A percentile compares a stretch with the other conserved stretches of the same genome.
Evolutionary conservation across 2,797 vertebrate genomes (phyloP).

Genomic region (Chelmon rostratus): DNA sequence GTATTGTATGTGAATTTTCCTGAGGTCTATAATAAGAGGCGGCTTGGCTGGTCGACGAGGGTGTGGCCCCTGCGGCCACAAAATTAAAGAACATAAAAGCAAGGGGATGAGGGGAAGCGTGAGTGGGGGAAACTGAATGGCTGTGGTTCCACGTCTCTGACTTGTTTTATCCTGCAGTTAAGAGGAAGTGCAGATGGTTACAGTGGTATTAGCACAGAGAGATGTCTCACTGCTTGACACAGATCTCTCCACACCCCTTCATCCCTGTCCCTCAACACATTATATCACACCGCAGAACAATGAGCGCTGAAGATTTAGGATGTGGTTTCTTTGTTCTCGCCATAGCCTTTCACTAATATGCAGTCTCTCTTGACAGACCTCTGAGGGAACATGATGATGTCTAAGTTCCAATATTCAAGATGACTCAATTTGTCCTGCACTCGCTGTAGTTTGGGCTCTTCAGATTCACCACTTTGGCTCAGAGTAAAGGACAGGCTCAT

Average conservation of each 20-base stretch:
- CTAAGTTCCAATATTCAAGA: constrained; percentile 37
- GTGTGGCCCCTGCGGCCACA: constrained; percentile 78
- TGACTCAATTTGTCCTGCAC: constrained; percentile 55
- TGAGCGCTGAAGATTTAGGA: constrained; percentile 41
- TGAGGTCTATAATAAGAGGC: constrained; percentile 84
- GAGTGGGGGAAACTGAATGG: constrained; percentile 65
- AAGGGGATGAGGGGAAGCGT: constrained; percentile 75
- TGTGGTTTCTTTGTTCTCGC: constrained; percentile 49
- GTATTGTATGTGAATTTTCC: constrained; percentile 78
- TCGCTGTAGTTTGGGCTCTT: constrained; percentile 24
- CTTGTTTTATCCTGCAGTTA: constrained; percentile 61
- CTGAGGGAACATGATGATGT: constrained; percentile 36
- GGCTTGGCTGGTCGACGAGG: constrained; percentile 77
- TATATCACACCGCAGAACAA: constrained; percentile 41
- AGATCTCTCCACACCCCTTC: constrained; percentile 23
- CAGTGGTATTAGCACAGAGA: constrained; percentile 44
- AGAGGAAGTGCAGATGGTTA: constrained; percentile 69
- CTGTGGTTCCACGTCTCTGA: constrained; percentile 65
- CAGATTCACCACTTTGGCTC: constrained; percentile 1
- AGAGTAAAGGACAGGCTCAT: not conserved
- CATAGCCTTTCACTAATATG: constrained; percentile 26
- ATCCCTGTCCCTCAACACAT: constrained; percentile 34
- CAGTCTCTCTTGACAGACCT: constrained; percentile 35
- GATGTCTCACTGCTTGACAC: constrained; percentile 35
- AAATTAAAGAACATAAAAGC: constrained; percentile 86